Percentiles rank a stretch among this genome's conserved stretches.
Conservation (phyloP, 2,888 invertebrate genomes). For the Epiblema foenella region DNA sequence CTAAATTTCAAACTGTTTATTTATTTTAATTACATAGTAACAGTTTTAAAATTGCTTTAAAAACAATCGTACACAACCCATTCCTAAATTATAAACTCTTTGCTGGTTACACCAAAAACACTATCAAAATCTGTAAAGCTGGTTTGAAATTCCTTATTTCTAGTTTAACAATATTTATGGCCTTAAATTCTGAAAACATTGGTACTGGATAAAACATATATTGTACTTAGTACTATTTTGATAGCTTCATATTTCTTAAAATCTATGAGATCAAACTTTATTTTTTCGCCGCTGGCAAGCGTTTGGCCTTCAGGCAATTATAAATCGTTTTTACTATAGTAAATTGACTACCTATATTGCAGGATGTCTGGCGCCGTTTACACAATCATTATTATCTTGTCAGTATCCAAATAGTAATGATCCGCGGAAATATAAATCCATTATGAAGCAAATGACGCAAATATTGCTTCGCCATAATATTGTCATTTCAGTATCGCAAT, state of each 20-base stretch:
- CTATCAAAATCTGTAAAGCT: conserved; percentile 43
- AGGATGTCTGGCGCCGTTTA: too few relatives aligned
- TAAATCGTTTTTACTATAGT: too few relatives aligned
- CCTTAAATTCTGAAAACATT: conserved; percentile 34
- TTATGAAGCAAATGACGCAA: too few relatives aligned
- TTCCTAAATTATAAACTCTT: conserved; percentile 23
- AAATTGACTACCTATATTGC: too few relatives aligned
- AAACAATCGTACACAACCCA: conserved; percentile 30
- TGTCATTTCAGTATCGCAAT: too few relatives aligned
- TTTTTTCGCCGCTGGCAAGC: conserved; percentile 8
- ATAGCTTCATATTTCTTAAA: conserved; percentile 21
- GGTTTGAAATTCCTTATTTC: conserved; percentile 39
- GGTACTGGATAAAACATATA: conserved; percentile 12
- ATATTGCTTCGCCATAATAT: too few relatives aligned
- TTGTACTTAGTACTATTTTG: conserved; percentile 16
- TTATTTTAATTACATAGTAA: neutral
- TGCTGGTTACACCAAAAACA: conserved; percentile 29
- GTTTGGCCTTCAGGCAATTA: neutral
- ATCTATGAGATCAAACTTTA: conserved; percentile 25
- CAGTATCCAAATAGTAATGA: too few relatives aligned
- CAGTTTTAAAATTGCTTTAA: conserved; percentile 15
- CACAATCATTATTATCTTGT: too few relatives aligned
- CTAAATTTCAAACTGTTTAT: neutral
- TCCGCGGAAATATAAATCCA: too few relatives aligned
- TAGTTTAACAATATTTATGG: conserved; percentile 30